These are phyloP conservation scores for Lucinisca nassula DNA, from an alignment of 2,888 invertebrate species.

Conservation along the genomic window DNA sequence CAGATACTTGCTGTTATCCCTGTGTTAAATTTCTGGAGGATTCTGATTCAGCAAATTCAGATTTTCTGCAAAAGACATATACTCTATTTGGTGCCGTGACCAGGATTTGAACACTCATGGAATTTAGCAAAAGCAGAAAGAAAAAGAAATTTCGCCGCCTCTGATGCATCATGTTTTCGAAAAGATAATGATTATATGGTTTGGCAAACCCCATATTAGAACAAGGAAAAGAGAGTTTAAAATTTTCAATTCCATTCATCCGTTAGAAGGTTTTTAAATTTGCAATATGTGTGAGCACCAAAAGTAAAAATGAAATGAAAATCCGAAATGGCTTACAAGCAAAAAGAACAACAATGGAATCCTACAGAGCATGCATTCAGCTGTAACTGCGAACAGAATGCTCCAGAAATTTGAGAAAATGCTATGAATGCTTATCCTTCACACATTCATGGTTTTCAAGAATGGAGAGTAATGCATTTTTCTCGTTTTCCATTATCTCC, in stretches of 20 bases:
- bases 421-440: slow-evolving; percentile 23
- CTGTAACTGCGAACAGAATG: not conserved
- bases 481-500: slow-evolving; percentile 64
- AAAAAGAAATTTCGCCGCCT: not conserved
- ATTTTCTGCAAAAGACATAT: slow-evolving; percentile 1
- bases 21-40: slow-evolving; percentile 15
- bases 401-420: slow-evolving; percentile 6
- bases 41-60: slow-evolving; percentile 6
- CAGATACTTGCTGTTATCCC: not conserved
- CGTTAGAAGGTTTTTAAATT: no score
- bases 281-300: no score
- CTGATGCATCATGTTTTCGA: not conserved
- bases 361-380: not conserved
- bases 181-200: not conserved
- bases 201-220: not conserved
- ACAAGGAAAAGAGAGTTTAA: not conserved
- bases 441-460: slow-evolving; percentile 61
- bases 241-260: slow-evolving; percentile 1
- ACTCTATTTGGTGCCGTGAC: not conserved
- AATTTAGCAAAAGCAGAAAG: not conserved
- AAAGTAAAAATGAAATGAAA: no score
- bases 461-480: slow-evolving; percentile 59
- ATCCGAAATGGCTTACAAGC: no score
- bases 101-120: not conserved
- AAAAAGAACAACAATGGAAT: no score